Base-by-base conservation (phyloP, 2,113 vertebrate species). In the Tapirus terrestris region DNA sequence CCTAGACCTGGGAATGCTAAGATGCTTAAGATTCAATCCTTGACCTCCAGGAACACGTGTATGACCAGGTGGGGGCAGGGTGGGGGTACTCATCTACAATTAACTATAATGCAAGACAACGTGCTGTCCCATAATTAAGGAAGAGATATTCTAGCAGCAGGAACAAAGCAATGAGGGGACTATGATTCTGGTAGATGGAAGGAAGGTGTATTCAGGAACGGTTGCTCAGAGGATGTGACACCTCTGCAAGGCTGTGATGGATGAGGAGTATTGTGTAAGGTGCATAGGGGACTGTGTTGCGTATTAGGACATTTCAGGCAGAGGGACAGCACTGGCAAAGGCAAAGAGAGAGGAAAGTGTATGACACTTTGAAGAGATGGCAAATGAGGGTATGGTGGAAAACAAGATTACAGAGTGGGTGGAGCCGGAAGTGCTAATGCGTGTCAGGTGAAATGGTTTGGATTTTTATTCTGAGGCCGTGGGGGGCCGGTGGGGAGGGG, bases 341-440 rank as follows among this genome's bases (percentile, higher is more conserved):
- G 27, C n/a, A 58, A 61, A 27, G 51, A 70, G 51, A 60, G 4
- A 75, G 7, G 10, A 67, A 29, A 61, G 23, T 1, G 0, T 29
- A 72, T 76, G 73, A 12, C 6, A 58, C 96, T 94, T 60, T 68
- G 51, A 86, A 7, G 33, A 89, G 51, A 31, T 6, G 73, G 86
- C 43, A 68, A 56, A 33, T 39, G 33, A 36, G 17, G 33, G 76
- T 12, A 20, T 0, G 11, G 53, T 45, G 48, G 45, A 21, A 31
- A 39, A 82, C 0, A 4, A 51, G 16, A 45, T 58, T 61, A 77
- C 12, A 3, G 21, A 33, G 51, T 6, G 1, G 6, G n/a, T 18
- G 36, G 51, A 53, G 60, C 20, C 29, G 70, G 77, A 73, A 18
- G 8, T 31, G 51, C 20, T 60, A 18, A 27, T 16, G 36, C 1